Base-by-base conservation (phyloP, 2,797 vertebrate species). In the Discoglossus pictus region DNA sequence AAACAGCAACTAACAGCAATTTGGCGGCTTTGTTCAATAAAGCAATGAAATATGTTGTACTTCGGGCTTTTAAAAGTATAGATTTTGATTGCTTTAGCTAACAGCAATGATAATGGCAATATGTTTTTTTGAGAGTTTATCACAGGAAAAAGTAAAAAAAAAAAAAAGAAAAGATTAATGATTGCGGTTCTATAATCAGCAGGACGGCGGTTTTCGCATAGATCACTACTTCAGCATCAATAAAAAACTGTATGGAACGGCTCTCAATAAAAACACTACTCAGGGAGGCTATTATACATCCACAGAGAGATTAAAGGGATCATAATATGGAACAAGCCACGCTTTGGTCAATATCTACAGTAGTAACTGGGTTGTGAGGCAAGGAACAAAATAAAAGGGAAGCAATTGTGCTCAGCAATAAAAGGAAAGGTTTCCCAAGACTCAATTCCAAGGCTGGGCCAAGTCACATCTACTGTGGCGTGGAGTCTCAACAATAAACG, bases 181-280 rank as follows among this genome's bases (percentile, higher is more conserved):
- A 12, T 40, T 12, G 35, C 18, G 7, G 24, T 53, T 34, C 16
- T 39, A 34, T 23, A 23, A 21, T 40, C 61, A 27, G 38, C 23
- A 9, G 48, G 48, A 12, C 23, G 5, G 47, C 60, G 9, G 15
- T 25, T 39, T 31, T 31, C 13, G n/a, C 35, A 42, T 13, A 42
- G 42, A 9, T 27, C 50, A 27, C 5, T 2, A 27, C 40, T 24
- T 3, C 2, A 12, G 40, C 27, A 55, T 65, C 62, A 55, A 65
- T 55, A 55, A 36, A n/a, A 6, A 31, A 54, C 27, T 15, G 18
- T 25, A 7, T 13, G 25, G 13, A 16, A 12, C 5, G 17, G 27
- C 24, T 46, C 43, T 64, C 18, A 53, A 43, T 40, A 43, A 54
- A 43, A 53, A 53, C 5, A 6, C 8, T 25, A 40, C 18, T 38